phyloP scores from a whole-genome alignment of 23 tunicate species.

The Botrylloides violaceus region DNA sequence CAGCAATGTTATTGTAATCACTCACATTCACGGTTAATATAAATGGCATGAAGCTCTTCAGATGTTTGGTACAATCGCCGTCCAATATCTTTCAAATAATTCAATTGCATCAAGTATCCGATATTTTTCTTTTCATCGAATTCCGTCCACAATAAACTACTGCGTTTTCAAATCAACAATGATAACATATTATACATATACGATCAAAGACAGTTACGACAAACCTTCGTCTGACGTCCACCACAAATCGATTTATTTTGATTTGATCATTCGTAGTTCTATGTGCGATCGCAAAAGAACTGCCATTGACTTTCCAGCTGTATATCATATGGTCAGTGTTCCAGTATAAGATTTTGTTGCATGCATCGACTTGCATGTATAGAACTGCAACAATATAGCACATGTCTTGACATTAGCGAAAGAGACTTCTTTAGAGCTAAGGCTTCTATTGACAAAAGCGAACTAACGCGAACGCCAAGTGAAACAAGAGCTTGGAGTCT shows the following conservation, averaged over 20 bases:
- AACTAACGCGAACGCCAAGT: too few relatives aligned
- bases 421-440: too few relatives aligned
- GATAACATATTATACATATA: background rate
- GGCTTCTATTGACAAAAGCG: too few relatives aligned
- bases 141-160: background rate
- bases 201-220: background rate
- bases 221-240: background rate
- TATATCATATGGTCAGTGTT: background rate
- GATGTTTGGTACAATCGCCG: background rate
- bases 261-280: background rate
- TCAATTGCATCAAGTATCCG: background rate
- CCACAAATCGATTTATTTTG: background rate
- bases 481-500: too few relatives aligned
- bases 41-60: background rate
- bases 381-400: background rate
- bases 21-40: background rate
- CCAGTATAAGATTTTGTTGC: background rate
- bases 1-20: too few relatives aligned
- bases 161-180: background rate
- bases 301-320: background rate
- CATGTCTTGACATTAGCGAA: too few relatives aligned
- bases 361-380: background rate
- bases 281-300: background rate
- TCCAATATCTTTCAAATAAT: background rate
- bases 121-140: background rate